These are phyloP conservation scores for Lepidonotus clava DNA, from an alignment of 2,888 invertebrate species.

Conservation along the genomic window DNA sequence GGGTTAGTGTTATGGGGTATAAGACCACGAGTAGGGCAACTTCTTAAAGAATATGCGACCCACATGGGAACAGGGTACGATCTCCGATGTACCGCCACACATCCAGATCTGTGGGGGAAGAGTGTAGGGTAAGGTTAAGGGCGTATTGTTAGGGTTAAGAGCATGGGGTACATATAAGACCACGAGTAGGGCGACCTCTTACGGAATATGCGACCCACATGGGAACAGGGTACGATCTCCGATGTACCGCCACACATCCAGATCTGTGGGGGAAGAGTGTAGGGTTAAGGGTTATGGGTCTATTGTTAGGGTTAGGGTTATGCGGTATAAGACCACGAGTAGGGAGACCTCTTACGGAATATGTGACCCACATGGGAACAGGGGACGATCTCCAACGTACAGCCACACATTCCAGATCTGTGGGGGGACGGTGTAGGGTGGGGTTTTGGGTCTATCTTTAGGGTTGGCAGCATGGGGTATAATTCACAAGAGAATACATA, in stretches of 20 bases:
- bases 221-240: constrained; percentile 98
- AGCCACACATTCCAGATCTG: constrained; percentile 99
- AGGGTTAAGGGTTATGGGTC: too few species aligned
- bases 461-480: too few species aligned
- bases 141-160: not conserved
- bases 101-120: constrained; percentile 90
- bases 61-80: constrained; percentile 98
- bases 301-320: too few species aligned
- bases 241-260: constrained; percentile 99
- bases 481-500: too few species aligned
- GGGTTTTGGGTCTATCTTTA: too few species aligned
- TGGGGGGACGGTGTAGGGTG: too few species aligned
- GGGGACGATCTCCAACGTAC: constrained; percentile 97
- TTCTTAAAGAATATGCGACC: constrained; percentile 99
- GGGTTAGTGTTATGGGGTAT: too few species aligned
- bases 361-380: constrained; percentile 99
- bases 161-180: too few species aligned
- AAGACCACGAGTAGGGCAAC: constrained; percentile 99
- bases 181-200: constrained; percentile 99
- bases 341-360: constrained; percentile 97
- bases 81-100: constrained; percentile 99
- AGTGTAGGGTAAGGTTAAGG: not conserved
- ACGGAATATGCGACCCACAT: constrained; percentile 99
- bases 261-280: constrained; percentile 83
- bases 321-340: too few species aligned